Base-by-base conservation (phyloP, 2,113 vertebrate species). In the Rissa tridactyla region DNA sequence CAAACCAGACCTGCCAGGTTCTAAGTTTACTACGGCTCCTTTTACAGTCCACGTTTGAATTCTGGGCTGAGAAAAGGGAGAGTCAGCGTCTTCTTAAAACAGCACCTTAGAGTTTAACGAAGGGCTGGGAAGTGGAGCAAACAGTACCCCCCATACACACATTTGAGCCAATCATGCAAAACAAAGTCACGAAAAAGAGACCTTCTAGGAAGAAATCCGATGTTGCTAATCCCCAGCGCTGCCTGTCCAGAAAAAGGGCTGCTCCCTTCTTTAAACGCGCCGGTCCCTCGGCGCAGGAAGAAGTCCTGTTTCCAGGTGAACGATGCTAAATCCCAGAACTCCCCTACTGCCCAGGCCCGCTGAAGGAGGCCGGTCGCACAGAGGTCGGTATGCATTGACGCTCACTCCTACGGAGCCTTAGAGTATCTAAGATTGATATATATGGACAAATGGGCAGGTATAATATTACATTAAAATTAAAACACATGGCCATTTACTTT, bases 401-500 rank as follows among this genome's bases (percentile, higher is more conserved):
- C 92, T 49, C 91, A 49, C 96, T 96, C 93, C 96, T 77, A 40
- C 0, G 8, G 96, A 87, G 84, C 71, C 82, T 81, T 21, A 58
- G 84, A 54, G 44, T 51, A 66, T n/a, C 89, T 65, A 75, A 82
- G 88, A 87, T 69, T 13, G 68, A 95, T 84, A 96, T 40, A 62
- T 44, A 58, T 0, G 88, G 94, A 96, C 76, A 95, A 88, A 96
- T 34, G 90, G 96, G 88, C 90, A 79, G 88, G 84, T 95, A 70
- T 79, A 91, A 34, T 42, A 82, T 64, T 73, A 97, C 95, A 90
- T 0, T 19, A 62, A 95, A 91, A 91, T 84, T 75, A 94, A 96
- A 96, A 97, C 72, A 29, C 86, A 26, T 77, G 96, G 97, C 97
- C 97, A 89, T 92, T 97, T 82, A 65, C 88, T 95, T 82, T 68